phyloP scores from a whole-genome alignment of 2,113 vertebrate genomes.

The Oreocharis arfaki region DNA sequence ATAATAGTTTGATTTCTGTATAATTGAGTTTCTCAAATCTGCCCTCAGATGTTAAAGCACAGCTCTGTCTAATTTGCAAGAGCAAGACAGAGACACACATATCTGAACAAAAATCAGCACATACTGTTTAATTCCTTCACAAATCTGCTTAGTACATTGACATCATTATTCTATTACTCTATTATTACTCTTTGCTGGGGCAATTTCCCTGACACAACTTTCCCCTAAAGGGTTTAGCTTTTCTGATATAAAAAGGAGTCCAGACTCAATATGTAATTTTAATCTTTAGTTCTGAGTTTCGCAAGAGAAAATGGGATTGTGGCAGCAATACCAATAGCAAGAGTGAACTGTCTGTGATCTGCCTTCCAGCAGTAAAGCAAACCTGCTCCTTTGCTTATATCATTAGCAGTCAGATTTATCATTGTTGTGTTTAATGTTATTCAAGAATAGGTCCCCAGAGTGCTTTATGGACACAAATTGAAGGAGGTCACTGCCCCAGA shows the following conservation, averaged over 20 bases:
- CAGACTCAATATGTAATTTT: not conserved
- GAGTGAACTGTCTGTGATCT: not conserved
- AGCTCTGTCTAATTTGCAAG: not conserved
- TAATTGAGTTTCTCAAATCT: constrained; percentile 31
- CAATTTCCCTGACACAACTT: not conserved
- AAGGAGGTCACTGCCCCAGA: not conserved
- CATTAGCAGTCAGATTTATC: not conserved
- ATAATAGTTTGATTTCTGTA: not conserved
- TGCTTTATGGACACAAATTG: not conserved
- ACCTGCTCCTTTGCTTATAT: not conserved
- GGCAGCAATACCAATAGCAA: not conserved
- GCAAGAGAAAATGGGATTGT: not conserved
- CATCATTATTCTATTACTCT: not conserved
- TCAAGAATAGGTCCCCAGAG: not conserved
- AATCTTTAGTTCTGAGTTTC: not conserved
- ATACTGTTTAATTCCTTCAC: constrained; percentile 9
- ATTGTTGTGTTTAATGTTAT: not conserved
- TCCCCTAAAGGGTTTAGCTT: not conserved
- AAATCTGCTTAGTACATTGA: constrained; percentile 7
- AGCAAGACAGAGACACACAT: not conserved
- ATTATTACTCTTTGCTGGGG: not conserved
- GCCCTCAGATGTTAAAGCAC: not conserved
- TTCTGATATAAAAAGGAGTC: not conserved
- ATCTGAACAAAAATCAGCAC: constrained; percentile 33
- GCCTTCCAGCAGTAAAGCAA: not conserved